Evolutionary conservation across 2,888 invertebrate species (phyloP).

Genomic region (Calameuta idolon): DNA sequence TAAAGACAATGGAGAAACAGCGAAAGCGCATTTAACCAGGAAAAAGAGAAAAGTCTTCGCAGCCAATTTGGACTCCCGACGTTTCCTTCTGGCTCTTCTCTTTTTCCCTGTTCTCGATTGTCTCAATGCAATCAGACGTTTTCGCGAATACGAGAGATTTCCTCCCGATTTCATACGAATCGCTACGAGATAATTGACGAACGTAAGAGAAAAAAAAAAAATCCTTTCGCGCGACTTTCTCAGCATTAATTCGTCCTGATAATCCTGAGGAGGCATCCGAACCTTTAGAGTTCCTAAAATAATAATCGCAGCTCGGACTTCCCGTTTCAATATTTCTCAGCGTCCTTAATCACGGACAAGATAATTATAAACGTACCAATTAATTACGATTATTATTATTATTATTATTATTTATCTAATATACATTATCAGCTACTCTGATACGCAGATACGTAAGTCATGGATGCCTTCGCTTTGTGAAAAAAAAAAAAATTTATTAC

Average conservation of each 20-base stretch:
- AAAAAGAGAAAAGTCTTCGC: background rate
- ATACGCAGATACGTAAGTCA: background rate
- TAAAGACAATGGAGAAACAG: slow-evolving; percentile 7
- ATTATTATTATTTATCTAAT: background rate
- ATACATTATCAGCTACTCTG: background rate
- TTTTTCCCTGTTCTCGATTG: background rate
- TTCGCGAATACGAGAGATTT: background rate
- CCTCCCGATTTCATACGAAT: background rate
- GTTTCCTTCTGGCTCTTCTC: background rate
- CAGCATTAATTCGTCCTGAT: background rate
- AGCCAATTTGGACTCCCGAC: background rate
- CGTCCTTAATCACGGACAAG: background rate
- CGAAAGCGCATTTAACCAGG: background rate
- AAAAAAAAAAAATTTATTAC: too few species aligned
- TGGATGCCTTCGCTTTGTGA: background rate
- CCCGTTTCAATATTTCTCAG: background rate
- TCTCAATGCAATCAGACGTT: background rate
- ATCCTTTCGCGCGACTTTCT: background rate
- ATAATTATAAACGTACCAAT: background rate
- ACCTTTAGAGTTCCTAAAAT: slow-evolving; percentile 34
- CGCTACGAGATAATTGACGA: background rate
- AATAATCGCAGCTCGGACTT: background rate
- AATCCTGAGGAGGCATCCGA: slow-evolving; percentile 19
- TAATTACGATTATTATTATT: background rate
- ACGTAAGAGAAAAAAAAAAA: too few species aligned